Evolutionary conservation across 2,888 invertebrate species (phyloP).

Genomic region (Zele albiditarsus): DNA sequence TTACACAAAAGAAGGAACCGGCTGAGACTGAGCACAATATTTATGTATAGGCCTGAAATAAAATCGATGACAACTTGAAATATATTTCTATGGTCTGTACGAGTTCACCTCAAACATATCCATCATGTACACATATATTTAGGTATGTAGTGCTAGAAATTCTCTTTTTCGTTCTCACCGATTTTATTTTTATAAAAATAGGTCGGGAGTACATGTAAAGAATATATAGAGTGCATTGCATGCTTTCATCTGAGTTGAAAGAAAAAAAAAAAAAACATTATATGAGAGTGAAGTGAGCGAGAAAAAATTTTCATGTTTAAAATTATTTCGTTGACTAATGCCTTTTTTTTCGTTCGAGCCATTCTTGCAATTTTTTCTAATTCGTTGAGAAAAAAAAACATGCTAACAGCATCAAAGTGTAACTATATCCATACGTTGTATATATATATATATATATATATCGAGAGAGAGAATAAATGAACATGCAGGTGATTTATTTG

Average conservation of each 20-base stretch:
- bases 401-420: not conserved
- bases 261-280: not conserved
- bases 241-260: not conserved
- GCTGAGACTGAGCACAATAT: not conserved
- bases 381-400: not conserved
- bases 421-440: not conserved
- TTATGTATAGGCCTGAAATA: not conserved
- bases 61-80: not conserved
- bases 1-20: too few relatives aligned
- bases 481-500: not conserved
- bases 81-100: not conserved
- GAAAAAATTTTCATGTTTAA: not conserved
- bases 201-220: conserved; percentile 34
- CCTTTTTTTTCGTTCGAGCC: not conserved
- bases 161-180: conserved; percentile 39
- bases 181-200: conserved; percentile 9
- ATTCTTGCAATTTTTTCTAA: not conserved
- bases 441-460: not conserved
- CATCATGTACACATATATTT: not conserved
- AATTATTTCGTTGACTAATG: not conserved
- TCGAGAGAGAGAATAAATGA: not conserved
- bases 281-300: not conserved
- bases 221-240: not conserved
- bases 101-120: not conserved
- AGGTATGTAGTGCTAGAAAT: conserved; percentile 13